phyloP scores from a whole-genome alignment of 2,113 vertebrate genomes.

The Corapipo altera region DNA sequence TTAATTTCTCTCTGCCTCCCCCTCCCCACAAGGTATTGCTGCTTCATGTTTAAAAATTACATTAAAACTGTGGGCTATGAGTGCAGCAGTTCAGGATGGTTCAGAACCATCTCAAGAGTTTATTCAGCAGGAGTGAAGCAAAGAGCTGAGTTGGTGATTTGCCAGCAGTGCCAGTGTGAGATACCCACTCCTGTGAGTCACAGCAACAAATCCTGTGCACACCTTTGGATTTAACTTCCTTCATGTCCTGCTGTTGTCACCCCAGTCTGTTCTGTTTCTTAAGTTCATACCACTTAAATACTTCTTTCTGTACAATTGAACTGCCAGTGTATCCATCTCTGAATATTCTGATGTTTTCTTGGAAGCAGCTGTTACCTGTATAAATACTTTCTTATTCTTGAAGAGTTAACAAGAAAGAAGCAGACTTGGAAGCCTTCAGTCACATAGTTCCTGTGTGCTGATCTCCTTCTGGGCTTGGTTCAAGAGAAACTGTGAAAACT shows the following conservation, averaged over 20 bases:
- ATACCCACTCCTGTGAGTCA: not conserved
- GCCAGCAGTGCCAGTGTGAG: not conserved
- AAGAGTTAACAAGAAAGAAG: not conserved
- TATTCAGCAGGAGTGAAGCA: not conserved
- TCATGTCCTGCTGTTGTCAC: not conserved
- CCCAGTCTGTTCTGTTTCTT: not conserved
- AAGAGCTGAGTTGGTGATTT: not conserved
- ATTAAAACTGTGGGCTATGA: not conserved
- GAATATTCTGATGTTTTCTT: not conserved
- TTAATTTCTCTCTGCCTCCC: not conserved
- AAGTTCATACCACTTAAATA: not conserved
- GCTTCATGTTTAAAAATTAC: not conserved
- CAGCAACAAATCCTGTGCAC: not conserved
- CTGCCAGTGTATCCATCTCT: not conserved
- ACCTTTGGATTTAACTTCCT: not conserved
- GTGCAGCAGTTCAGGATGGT: not conserved
- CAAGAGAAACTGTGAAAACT: slow-evolving; percentile 1
- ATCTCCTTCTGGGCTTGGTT: slow-evolving; percentile 2
- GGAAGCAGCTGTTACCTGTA: not conserved
- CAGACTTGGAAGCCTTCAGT: not conserved
- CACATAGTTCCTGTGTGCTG: not conserved
- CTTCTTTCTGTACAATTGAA: not conserved
- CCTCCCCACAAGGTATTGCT: not conserved
- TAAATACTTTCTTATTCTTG: not conserved
- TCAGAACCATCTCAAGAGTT: not conserved